Percentiles rank a stretch among this genome's conserved stretches.
phyloP scores from a whole-genome alignment of 2,888 invertebrate genomes.

The Caenorhabditis auriculariae region DNA sequence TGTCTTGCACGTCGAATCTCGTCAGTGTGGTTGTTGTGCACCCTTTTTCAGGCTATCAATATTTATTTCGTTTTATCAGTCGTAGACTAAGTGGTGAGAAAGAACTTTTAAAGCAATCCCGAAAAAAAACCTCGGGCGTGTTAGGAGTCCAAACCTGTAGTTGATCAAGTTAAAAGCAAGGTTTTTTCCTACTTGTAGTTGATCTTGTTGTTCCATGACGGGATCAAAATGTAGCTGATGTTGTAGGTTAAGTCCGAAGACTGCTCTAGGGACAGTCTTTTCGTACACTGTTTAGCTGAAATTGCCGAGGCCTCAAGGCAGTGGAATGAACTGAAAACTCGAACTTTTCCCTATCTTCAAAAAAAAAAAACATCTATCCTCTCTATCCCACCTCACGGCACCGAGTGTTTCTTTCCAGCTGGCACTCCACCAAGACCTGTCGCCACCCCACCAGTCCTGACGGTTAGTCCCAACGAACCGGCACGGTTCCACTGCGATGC shows the following conservation, averaged over 20 bases:
- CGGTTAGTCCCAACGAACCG: slow-evolving; percentile 49
- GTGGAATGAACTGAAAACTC: not conserved
- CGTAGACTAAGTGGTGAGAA: too few species aligned
- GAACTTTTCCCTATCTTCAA: not conserved
- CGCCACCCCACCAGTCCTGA: slow-evolving; percentile 54
- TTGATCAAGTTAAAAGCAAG: too few species aligned
- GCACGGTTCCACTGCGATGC: slow-evolving; percentile 60
- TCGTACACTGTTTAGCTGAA: not conserved
- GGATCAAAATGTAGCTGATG: too few species aligned
- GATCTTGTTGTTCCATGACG: too few species aligned
- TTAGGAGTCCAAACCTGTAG: too few species aligned
- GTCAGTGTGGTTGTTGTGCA: too few species aligned
- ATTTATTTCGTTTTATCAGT: too few species aligned
- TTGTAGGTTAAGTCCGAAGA: too few species aligned
- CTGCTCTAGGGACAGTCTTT: not conserved
- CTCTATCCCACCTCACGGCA: slow-evolving; percentile 6
- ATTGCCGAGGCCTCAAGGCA: not conserved
- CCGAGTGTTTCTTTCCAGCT: slow-evolving; percentile 27
- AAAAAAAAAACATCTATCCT: not conserved
- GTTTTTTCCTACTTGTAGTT: too few species aligned
- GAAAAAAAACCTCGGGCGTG: too few species aligned
- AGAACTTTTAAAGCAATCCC: too few species aligned
- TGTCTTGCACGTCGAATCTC: slow-evolving; percentile 30
- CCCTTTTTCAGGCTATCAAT: too few species aligned
- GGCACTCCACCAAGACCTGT: slow-evolving; percentile 56